These are phyloP conservation scores for Oncopodura yosiiana DNA, from an alignment of 1,140 invertebrate species.

Conservation along the genomic window DNA sequence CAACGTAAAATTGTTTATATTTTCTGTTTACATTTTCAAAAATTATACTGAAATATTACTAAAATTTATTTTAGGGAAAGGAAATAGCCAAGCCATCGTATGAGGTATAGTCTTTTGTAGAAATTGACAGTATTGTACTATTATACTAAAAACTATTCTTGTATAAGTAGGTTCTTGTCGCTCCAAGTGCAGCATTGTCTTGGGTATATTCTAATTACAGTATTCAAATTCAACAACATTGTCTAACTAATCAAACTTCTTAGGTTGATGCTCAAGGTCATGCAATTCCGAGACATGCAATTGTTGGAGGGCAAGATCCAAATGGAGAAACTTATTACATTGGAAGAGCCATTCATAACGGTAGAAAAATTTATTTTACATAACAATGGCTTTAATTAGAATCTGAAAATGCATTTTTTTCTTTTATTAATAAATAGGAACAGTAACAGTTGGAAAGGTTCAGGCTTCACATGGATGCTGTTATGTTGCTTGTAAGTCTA, in stretches of 20 bases:
- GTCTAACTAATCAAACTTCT: too few species aligned
- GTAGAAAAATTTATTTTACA: too few species aligned
- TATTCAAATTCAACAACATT: too few species aligned
- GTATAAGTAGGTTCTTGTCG: slow-evolving; percentile 9
- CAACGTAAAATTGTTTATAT: too few species aligned
- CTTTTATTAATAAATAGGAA: background rate
- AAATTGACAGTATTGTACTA: background rate
- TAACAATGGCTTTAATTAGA: background rate
- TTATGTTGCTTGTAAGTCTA: slow-evolving; percentile 10
- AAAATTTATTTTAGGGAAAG: too few species aligned
- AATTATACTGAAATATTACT: too few species aligned
- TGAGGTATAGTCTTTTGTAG: too few species aligned
- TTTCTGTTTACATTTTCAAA: too few species aligned
- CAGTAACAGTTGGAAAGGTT: slow-evolving; percentile 10
- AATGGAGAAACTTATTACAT: slow-evolving; percentile 12
- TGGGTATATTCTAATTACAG: too few species aligned
- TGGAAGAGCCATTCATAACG: slow-evolving; percentile 8
- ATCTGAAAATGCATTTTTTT: background rate
- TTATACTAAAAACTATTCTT: background rate
- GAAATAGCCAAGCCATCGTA: background rate
- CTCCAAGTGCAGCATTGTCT: background rate
- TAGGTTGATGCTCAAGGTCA: background rate
- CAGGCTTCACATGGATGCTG: background rate
- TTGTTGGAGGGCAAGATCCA: slow-evolving; percentile 8
- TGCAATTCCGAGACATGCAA: background rate